Evolutionary conservation across 1,140 invertebrate genomes (phyloP), one percentile per base, ranked within the genome.

Genomic region (Homalodisca vitripennis): DNA sequence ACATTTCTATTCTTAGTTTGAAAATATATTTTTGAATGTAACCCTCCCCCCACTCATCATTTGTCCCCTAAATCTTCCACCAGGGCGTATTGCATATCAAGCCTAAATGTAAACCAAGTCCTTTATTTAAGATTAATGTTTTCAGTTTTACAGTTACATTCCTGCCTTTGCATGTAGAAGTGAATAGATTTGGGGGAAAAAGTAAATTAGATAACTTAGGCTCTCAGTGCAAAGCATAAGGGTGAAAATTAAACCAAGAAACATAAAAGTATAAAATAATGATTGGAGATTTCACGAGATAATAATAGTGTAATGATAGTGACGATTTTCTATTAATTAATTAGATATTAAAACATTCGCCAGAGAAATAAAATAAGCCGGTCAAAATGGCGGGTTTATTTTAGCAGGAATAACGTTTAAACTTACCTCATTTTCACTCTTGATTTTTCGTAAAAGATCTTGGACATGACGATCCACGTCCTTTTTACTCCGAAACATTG

Each of bases 381-480:
- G 55, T 62, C 31, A 68, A 20, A 68, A 68, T 68, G 67, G 67
- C 67, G 51, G 48, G 41, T 32, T 53, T 53, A 17, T 17, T 17
- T 41, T 6, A 10, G 48, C 20, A n/a, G 26, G 6, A 30, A 34
- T 57, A 60, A n/a, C 67, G 13, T 24, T 17, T 12, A 24, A 29
- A 69, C 73, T 78, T 77, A 85, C 84, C 79, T 84, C 83, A 69
- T 80, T 79, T 73, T 83, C 83, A 69, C 74, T 79, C 66, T 77
- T 78, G 22, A 80, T 73, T 76, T 80, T 83, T 26, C 75, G 76
- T 13, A 84, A 75, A 29, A 82, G 75, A 51, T 82, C 80, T 30
- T 78, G 71, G 27, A 83, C 83, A 75, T 84, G 80, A 31, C 77
- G 77, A 70, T 85, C 84, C 20, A 85, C 80, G 53, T 85, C 82